Evolutionary conservation across 92 coral and sea anemone species (phyloP).

Genomic region (Meandrina meandrites): DNA sequence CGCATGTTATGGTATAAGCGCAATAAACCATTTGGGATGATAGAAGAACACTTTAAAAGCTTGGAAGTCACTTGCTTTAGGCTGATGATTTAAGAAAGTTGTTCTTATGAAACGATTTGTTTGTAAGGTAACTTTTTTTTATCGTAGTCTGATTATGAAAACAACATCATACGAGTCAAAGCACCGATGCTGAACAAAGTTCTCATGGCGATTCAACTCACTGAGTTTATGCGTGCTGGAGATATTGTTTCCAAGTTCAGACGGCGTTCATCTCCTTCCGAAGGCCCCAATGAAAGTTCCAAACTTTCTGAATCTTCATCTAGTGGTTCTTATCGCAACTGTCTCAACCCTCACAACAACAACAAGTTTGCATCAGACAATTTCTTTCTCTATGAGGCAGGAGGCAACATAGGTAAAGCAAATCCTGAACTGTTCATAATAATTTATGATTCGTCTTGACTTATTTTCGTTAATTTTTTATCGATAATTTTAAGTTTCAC

Average conservation of each 20-base stretch:
- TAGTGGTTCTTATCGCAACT: slow-evolving; percentile 60
- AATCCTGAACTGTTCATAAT: background rate
- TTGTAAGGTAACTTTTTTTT: no score
- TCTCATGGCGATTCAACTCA: slow-evolving; percentile 93
- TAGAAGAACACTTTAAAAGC: no score
- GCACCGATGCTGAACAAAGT: slow-evolving; percentile 93
- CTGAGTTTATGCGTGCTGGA: slow-evolving; percentile 78
- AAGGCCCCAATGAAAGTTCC: slow-evolving; percentile 10
- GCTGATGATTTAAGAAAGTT: no score
- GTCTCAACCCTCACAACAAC: slow-evolving; percentile 82
- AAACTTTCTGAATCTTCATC: slow-evolving; percentile 12
- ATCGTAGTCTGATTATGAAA: slow-evolving; percentile 84
- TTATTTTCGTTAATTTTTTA: background rate
- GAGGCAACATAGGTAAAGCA: slow-evolving; percentile 91
- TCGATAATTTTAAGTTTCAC: background rate
- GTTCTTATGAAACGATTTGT: no score
- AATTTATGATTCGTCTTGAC: background rate
- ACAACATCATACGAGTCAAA: slow-evolving; percentile 91
- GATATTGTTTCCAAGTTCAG: slow-evolving; percentile 92
- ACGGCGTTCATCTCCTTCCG: slow-evolving; percentile 57
- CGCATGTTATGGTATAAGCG: no score
- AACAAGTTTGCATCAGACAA: slow-evolving; percentile 90
- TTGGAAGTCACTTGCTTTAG: no score
- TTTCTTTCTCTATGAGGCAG: slow-evolving; percentile 85
- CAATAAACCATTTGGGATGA: no score